Evolutionary conservation across 2,888 invertebrate species (phyloP), one percentile per base, ranked within the genome.

Genomic region (Lithodes maja): DNA sequence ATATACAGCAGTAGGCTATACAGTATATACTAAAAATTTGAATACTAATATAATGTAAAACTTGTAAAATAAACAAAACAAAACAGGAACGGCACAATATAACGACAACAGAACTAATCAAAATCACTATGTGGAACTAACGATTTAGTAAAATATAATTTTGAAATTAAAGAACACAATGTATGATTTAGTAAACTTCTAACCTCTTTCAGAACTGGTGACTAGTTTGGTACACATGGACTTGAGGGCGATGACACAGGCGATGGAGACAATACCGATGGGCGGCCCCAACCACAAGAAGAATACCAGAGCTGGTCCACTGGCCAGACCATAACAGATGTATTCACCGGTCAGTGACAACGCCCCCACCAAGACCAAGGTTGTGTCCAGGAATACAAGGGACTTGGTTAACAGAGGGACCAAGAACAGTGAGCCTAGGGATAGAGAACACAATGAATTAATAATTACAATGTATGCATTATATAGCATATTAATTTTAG

Each of bases 141-240:
- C 33, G 33, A 33, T 33, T 33, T 33, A 33, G 33, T 33, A 33
- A 33, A 33, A 33, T 33, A 33, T 33, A 33, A 33, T 33, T 33
- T 33, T 33, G 33, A 33, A 33, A 33, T 33, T 33, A 33, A 33
- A 33, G 33, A 33, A 33, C 33, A 33, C 33, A 33, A 33, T 33
- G 33, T 33, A 33, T 33, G 33, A 33, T 61, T 61, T 12, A 7
- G 5, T 61, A 61, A 7, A 61, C 2, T 49, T 12, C 49, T 86
- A 33, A 90, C 90, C 90, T 90, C 86, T 90, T 68, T 90, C 90
- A 12, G 75, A 7, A n/a, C 69, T 68, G 52, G 77, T 49, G 17
- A 90, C 90, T 12, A 90, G 82, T 83, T 90, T 90, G 33, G 90
- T 90, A 3, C 86, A 53, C 83, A 90, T 82, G 61, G 90, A 90